Evolutionary conservation across 2,113 vertebrate species (phyloP).

Genomic region (Hemicordylus capensis): DNA sequence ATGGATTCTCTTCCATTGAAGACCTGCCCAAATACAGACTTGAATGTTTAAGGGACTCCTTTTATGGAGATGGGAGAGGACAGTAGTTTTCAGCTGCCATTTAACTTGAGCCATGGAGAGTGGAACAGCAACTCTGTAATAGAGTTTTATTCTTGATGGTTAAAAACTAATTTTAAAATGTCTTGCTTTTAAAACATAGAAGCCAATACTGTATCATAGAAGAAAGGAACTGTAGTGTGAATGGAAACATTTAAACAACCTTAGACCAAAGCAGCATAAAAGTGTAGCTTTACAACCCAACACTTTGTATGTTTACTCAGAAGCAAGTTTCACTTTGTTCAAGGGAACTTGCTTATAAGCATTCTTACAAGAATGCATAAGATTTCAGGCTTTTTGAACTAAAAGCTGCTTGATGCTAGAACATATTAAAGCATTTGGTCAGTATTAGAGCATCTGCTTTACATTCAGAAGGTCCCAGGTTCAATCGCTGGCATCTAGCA

Average conservation of each 20-base stretch:
- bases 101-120: not conserved
- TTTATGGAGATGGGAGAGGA: not conserved
- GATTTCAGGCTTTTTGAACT: not conserved
- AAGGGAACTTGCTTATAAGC: not conserved
- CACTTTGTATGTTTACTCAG: not conserved
- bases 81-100: not conserved
- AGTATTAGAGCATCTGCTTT: no score
- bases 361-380: not conserved
- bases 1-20: not conserved
- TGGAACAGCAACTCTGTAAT: not conserved
- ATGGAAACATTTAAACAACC: no score
- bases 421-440: not conserved
- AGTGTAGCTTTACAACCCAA: accelerated
- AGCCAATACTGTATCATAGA: not conserved
- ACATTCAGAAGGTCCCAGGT: no score
- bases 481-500: no score
- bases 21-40: not conserved
- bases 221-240: no score
- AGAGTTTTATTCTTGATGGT: not conserved
- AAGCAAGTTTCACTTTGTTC: not conserved
- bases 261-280: not conserved
- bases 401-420: not conserved
- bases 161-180: not conserved
- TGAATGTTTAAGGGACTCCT: not conserved
- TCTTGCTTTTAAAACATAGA: not conserved